These are phyloP conservation scores for Epinephelus lanceolatus DNA, from an alignment of 2,113 vertebrate genomes.

Conservation along the genomic window DNA sequence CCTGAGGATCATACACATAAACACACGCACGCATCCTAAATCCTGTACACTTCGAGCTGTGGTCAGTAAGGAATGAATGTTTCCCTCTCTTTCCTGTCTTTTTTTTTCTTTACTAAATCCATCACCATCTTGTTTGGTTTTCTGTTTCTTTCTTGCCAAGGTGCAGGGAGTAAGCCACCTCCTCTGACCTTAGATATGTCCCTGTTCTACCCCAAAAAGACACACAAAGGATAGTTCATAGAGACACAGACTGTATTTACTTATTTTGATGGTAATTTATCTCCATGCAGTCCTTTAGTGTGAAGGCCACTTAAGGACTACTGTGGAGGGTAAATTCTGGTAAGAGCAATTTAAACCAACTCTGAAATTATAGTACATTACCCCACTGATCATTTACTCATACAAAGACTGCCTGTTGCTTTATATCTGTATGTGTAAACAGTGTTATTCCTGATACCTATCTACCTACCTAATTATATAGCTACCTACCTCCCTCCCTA, in stretches of 20 bases:
- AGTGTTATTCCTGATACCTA: not conserved
- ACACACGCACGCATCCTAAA: not conserved
- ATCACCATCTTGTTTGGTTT: not conserved
- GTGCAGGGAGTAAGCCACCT: not conserved
- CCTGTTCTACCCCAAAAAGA: not conserved
- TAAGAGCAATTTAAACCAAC: not conserved
- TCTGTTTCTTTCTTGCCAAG: not conserved
- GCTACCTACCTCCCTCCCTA: no score
- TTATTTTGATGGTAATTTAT: no score
- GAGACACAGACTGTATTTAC: no score
- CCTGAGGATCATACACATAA: not conserved
- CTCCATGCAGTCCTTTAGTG: not conserved
- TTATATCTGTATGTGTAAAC: not conserved
- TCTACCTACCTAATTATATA: no score
- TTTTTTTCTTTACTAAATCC: not conserved
- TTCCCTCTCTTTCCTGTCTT: not conserved
- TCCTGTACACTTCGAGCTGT: not conserved
- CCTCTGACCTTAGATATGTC: not conserved
- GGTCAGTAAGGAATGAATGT: slow-evolving; percentile 19
- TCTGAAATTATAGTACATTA: not conserved
- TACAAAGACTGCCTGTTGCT: not conserved
- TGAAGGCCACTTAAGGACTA: not conserved
- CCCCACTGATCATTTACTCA: no score
- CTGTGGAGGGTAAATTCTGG: not conserved
- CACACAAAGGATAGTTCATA: not conserved